Conservation (phyloP, 2,888 invertebrate genomes). For the Brachylomia viminalis region DNA sequence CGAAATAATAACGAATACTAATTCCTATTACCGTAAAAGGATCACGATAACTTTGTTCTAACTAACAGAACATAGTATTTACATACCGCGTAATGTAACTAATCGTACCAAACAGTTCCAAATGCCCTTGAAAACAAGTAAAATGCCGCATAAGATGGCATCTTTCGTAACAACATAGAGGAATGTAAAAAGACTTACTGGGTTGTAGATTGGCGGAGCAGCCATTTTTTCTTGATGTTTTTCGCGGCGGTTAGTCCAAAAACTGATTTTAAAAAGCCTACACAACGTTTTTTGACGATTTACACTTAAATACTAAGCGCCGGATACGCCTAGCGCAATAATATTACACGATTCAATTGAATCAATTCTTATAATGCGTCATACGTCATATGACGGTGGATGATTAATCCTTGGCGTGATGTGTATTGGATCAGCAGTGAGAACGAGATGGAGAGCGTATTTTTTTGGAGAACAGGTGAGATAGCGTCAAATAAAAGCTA, state of each 20-base stretch:
- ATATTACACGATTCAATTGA: conserved; percentile 72
- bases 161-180: conserved; percentile 49
- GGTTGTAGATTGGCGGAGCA: conserved; percentile 82
- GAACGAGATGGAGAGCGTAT: conserved; percentile 17
- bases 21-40: conserved; percentile 56
- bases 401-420: conserved; percentile 61
- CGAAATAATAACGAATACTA: conserved; percentile 30
- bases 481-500: conserved; percentile 28
- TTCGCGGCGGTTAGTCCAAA: conserved; percentile 45
- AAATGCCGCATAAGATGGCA: conserved; percentile 54
- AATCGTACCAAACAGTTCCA: conserved; percentile 71
- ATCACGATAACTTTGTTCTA: conserved; percentile 56
- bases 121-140: conserved; percentile 81
- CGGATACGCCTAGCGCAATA: conserved; percentile 77
- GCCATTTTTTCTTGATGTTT: conserved; percentile 75
- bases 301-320: conserved; percentile 71
- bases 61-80: conserved; percentile 71
- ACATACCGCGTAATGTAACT: conserved; percentile 69
- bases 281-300: conserved; percentile 63
- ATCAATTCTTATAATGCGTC: conserved; percentile 78
- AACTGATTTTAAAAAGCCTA: conserved; percentile 53
- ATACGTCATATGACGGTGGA: conserved; percentile 81
- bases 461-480: conserved; percentile 24
- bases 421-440: conserved; percentile 37
- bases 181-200: conserved; percentile 77